Conservation (phyloP, 2,113 vertebrate genomes). For the Paracanthobrama guichenoti region DNA sequence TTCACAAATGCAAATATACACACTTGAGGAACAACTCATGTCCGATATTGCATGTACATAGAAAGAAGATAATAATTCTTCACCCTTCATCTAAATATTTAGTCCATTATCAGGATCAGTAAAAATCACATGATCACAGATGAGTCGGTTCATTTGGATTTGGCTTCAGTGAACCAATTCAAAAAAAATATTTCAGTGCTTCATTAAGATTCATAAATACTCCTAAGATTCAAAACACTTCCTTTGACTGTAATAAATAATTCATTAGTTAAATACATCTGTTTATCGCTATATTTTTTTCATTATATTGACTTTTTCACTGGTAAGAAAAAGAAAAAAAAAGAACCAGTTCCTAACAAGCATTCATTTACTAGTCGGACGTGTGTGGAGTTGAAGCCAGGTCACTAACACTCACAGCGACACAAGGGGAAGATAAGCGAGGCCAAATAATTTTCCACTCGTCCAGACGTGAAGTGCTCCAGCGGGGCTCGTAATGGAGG, state of each 20-base stretch:
- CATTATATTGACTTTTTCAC: too few species aligned
- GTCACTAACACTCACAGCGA: background rate
- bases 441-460: constrained; percentile 9
- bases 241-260: too few species aligned
- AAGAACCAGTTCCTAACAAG: background rate
- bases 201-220: background rate
- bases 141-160: background rate
- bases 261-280: too few species aligned
- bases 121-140: background rate
- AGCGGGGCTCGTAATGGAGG: background rate
- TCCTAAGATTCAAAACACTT: background rate
- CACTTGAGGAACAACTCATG: background rate
- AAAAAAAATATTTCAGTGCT: too few species aligned
- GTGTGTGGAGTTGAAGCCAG: background rate
- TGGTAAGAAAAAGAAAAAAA: background rate
- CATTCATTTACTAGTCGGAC: background rate
- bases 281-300: too few species aligned
- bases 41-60: background rate
- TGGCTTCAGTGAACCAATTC: too few species aligned
- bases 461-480: background rate
- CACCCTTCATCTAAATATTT: background rate
- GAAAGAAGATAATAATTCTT: background rate
- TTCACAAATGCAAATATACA: background rate
- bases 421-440: background rate
- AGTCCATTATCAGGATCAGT: background rate